phyloP scores from a whole-genome alignment of 1,140 invertebrate genomes.

The Caenorhabditis latens region DNA sequence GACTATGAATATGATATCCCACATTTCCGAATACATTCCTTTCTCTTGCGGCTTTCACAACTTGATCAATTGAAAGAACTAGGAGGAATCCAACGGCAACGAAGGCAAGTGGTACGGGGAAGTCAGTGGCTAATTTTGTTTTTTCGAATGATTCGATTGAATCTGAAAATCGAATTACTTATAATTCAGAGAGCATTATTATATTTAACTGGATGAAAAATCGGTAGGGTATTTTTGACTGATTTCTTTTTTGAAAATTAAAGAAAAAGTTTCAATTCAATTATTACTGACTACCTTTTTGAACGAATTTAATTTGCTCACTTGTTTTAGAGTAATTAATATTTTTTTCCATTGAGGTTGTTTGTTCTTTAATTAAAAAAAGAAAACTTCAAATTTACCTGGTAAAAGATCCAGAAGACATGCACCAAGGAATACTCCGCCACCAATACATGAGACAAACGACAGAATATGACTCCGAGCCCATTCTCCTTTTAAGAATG shows the following conservation, averaged over 20 bases:
- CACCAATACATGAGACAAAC: conserved; percentile 62
- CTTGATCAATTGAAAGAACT: conserved; percentile 72
- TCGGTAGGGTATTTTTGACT: too few species aligned
- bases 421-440: conserved; percentile 74
- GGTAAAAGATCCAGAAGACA: conserved; percentile 74
- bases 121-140: conserved; percentile 63
- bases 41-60: conserved; percentile 30
- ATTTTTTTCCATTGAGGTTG: too few species aligned
- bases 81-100: conserved; percentile 73
- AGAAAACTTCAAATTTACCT: too few species aligned
- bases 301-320: too few species aligned
- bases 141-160: conserved; percentile 63
- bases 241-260: too few species aligned
- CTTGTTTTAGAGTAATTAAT: too few species aligned
- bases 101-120: conserved; percentile 74
- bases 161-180: conserved; percentile 16
- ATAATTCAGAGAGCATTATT: too few species aligned
- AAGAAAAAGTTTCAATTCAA: too few species aligned
- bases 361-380: too few species aligned
- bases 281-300: too few species aligned
- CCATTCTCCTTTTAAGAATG: conserved; percentile 56
- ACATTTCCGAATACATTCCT: conserved; percentile 51
- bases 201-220: too few species aligned
- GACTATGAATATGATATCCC: conserved; percentile 39
- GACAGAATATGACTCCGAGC: conserved; percentile 60